Conservation (phyloP, 2,888 invertebrate genomes). For the Eupeodes latifasciatus region DNA sequence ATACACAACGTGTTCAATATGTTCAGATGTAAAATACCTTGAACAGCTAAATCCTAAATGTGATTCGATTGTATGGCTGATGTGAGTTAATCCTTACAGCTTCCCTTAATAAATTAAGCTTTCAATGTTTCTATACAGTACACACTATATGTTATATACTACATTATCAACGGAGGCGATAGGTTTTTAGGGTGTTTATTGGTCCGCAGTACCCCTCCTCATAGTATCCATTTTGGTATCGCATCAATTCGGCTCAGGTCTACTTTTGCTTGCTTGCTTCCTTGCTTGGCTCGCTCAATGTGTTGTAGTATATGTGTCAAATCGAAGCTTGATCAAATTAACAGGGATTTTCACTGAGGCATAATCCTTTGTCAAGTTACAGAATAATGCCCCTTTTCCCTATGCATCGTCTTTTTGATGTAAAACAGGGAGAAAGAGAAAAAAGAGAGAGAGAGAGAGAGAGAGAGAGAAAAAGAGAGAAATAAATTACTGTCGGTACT, state of each 20-base stretch:
- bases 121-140: slow-evolving; percentile 51
- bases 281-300: slow-evolving; percentile 1
- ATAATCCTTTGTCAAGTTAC: slow-evolving; percentile 74
- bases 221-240: not conserved
- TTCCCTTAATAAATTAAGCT: slow-evolving; percentile 72
- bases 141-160: too few species aligned
- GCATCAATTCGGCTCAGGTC: slow-evolving; percentile 9
- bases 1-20: not conserved
- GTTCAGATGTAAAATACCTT: slow-evolving; percentile 30
- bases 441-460: not conserved
- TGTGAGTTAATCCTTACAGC: slow-evolving; percentile 66
- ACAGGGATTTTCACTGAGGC: slow-evolving; percentile 71
- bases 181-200: not conserved
- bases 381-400: not conserved
- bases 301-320: slow-evolving; percentile 67
- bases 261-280: not conserved
- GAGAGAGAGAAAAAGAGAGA: not conserved
- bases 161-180: not conserved
- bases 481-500: not conserved
- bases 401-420: not conserved
- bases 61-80: slow-evolving; percentile 53
- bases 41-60: slow-evolving; percentile 42
- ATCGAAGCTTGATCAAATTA: slow-evolving; percentile 75
- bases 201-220: too few species aligned
- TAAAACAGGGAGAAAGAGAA: not conserved